Conservation (phyloP, 35 echinoderm and acorn worm genomes). For the Acanthaster planci region DNA sequence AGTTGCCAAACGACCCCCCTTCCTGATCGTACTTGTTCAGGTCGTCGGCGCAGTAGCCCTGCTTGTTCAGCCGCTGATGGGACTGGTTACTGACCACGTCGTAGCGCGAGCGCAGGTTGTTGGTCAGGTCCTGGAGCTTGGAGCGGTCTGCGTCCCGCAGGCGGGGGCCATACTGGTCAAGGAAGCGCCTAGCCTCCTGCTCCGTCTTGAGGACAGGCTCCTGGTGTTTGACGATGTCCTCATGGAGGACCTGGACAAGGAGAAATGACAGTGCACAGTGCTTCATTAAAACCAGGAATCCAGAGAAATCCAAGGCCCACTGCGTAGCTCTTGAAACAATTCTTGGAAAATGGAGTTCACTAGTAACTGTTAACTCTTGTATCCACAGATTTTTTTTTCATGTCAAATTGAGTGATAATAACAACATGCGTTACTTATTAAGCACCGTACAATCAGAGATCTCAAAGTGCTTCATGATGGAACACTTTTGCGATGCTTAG, state of each 20-base stretch:
- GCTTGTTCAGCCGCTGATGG: constrained; percentile 63
- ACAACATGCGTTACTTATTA: no score
- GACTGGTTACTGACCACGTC: constrained; percentile 55
- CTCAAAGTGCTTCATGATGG: no score
- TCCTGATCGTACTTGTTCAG: constrained; percentile 85
- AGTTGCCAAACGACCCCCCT: constrained; percentile 59
- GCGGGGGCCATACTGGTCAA: constrained; percentile 66
- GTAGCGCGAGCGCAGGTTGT: constrained; percentile 71
- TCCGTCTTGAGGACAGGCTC: constrained; percentile 63
- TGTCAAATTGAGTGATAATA: no score
- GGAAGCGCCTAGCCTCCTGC: constrained; percentile 62
- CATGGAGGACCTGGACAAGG: constrained; percentile 46
- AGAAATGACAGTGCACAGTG: not conserved
- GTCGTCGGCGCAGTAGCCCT: constrained; percentile 68
- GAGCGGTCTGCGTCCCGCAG: constrained; percentile 56
- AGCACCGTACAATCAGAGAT: no score
- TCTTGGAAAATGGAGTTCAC: no score
- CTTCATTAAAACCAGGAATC: no score
- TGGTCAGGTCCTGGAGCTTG: constrained; percentile 56
- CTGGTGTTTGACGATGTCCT: constrained; percentile 77
- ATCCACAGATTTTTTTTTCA: no score
- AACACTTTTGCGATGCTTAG: no score
- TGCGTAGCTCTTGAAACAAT: no score
- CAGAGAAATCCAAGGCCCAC: no score
- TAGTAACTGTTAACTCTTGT: no score